phyloP scores from a whole-genome alignment of 2,888 invertebrate genomes.

The Drosophila colorata region DNA sequence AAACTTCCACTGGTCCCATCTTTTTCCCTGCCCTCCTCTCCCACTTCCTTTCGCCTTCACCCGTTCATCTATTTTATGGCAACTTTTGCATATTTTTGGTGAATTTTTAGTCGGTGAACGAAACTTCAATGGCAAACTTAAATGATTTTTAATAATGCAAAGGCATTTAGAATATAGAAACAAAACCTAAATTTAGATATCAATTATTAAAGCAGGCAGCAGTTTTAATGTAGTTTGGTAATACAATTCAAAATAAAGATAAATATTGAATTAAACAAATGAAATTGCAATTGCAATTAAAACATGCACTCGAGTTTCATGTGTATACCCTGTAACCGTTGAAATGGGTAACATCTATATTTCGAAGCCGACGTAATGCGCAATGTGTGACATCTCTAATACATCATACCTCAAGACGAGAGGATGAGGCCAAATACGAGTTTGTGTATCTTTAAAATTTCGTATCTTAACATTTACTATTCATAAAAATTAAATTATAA shows the following conservation, averaged over 20 bases:
- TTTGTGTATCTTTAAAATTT: too few relatives aligned
- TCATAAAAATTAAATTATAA: too few relatives aligned
- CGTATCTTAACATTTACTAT: too few relatives aligned
- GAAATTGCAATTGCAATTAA: slow-evolving; percentile 23
- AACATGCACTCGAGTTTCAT: slow-evolving; percentile 19
- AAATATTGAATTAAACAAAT: slow-evolving; percentile 62
- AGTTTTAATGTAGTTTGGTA: slow-evolving; percentile 47
- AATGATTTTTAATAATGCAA: slow-evolving; percentile 69
- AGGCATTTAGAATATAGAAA: slow-evolving; percentile 26
- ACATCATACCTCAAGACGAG: too few relatives aligned
- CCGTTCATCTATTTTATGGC: slow-evolving; percentile 16
- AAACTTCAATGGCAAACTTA: slow-evolving; percentile 49
- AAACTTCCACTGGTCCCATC: neutral
- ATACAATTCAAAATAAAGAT: slow-evolving; percentile 50
- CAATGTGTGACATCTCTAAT: too few relatives aligned
- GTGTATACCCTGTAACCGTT: slow-evolving; percentile 11
- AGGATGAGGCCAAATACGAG: too few relatives aligned
- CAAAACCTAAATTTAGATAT: slow-evolving; percentile 21
- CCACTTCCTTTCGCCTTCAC: neutral
- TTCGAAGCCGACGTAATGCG: too few relatives aligned
- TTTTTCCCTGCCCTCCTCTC: too few relatives aligned
- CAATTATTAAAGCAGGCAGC: slow-evolving; percentile 23
- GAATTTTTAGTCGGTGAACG: slow-evolving; percentile 22
- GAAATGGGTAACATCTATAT: neutral
- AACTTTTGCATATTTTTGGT: slow-evolving; percentile 59